Percentiles rank a stretch among this genome's conserved stretches.
Conservation (phyloP, 2,888 invertebrate species). For the Phlogophora meticulosa region DNA sequence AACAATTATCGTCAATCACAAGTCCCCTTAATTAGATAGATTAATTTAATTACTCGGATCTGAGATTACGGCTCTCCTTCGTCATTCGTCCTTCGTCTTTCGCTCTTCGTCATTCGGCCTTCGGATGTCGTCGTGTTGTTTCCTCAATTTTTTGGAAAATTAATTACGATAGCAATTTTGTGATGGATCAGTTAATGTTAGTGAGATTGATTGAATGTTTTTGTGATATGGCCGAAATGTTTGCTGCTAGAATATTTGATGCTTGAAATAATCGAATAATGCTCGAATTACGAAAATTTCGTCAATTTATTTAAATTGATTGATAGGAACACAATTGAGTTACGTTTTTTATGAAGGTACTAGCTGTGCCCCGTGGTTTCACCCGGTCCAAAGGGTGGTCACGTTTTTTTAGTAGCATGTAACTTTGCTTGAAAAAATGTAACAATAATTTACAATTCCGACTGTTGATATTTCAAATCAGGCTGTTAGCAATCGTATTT, state of each 20-base stretch:
- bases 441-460: too few relatives aligned
- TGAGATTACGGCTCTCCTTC: slow-evolving; percentile 44
- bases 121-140: slow-evolving; percentile 31
- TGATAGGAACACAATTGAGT: too few relatives aligned
- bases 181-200: slow-evolving; percentile 21
- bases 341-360: too few relatives aligned
- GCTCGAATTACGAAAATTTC: background rate
- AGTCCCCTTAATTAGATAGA: slow-evolving; percentile 60
- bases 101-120: slow-evolving; percentile 39
- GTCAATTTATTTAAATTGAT: too few relatives aligned
- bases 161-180: slow-evolving; percentile 22
- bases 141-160: slow-evolving; percentile 43
- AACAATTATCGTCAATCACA: slow-evolving; percentile 62
- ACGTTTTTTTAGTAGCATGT: too few relatives aligned
- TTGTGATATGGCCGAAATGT: background rate
- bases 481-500: too few relatives aligned
- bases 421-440: too few relatives aligned
- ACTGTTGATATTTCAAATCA: too few relatives aligned
- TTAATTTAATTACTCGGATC: slow-evolving; percentile 64
- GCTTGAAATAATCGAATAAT: background rate
- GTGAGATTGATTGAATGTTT: slow-evolving; percentile 10
- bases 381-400: too few relatives aligned
- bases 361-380: too few relatives aligned
- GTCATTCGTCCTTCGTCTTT: slow-evolving; percentile 45
- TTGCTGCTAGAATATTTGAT: background rate